Percentiles rank a stretch among this genome's conserved stretches.
Conservation (phyloP, 2,888 invertebrate genomes). For the Diachrysia chrysitis region DNA sequence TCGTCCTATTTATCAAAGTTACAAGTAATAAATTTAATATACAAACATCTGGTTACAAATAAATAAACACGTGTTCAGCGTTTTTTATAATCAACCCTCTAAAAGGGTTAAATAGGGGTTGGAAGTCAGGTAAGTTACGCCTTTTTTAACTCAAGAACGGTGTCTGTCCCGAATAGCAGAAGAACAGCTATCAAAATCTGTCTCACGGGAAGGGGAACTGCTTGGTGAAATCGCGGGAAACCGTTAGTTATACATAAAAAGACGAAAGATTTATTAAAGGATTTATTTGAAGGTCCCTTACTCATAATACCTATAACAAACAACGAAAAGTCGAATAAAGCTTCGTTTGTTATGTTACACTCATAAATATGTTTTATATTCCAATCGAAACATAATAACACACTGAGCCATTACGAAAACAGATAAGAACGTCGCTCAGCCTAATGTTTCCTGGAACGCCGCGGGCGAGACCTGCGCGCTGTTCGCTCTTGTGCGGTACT, state of each 20-base stretch:
- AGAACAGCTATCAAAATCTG: too few relatives aligned
- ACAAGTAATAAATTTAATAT: too few relatives aligned
- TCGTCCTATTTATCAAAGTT: too few relatives aligned
- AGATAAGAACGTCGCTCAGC: conserved; percentile 27
- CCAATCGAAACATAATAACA: conserved; percentile 31
- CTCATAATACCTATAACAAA: not conserved
- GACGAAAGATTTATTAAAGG: not conserved
- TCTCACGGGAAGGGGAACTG: too few relatives aligned
- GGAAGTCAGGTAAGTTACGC: too few relatives aligned
- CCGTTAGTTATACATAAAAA: not conserved
- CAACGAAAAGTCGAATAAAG: conserved; percentile 26
- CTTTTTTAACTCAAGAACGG: too few relatives aligned
- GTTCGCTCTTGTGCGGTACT: conserved; percentile 4
- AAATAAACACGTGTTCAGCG: too few relatives aligned
- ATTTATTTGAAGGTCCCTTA: not conserved
- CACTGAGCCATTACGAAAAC: conserved; percentile 27
- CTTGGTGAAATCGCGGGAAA: too few relatives aligned
- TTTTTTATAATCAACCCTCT: too few relatives aligned
- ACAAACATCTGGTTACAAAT: too few relatives aligned
- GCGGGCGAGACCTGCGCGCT: conserved; percentile 6
- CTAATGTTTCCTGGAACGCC: conserved; percentile 45
- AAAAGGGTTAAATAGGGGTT: too few relatives aligned
- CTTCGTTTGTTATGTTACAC: conserved; percentile 20
- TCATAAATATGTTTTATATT: conserved; percentile 44
- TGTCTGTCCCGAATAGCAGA: too few relatives aligned